phyloP scores from a whole-genome alignment of 1,140 invertebrate genomes.

The Subanguina moxae region DNA sequence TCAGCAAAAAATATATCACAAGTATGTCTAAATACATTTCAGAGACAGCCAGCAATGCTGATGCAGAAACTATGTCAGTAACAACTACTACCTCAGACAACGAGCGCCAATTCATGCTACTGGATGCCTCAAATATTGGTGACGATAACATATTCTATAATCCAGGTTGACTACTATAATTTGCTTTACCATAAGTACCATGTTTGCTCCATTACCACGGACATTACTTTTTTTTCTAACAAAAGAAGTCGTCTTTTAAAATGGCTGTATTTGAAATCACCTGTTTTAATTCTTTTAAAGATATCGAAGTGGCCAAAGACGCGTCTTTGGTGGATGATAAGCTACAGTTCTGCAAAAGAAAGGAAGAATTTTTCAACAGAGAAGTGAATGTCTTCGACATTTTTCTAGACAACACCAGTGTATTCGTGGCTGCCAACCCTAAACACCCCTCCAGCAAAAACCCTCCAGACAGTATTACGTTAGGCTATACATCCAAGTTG shows the following conservation, averaged over 20 bases:
- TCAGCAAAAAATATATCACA: neutral
- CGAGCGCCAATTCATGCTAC: neutral
- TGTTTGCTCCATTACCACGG: too few species aligned
- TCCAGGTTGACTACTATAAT: neutral
- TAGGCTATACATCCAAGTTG: conserved; percentile 20
- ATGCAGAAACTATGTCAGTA: neutral
- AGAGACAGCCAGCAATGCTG: neutral
- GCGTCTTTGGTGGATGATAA: neutral
- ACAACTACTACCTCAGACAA: neutral
- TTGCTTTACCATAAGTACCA: too few species aligned
- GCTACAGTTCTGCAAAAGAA: conserved; percentile 7
- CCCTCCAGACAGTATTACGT: neutral
- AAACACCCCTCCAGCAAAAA: neutral
- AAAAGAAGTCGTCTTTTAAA: too few species aligned
- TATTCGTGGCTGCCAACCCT: conserved; percentile 1
- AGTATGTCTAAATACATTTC: neutral
- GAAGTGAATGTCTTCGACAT: conserved; percentile 25
- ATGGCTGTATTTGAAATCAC: too few species aligned
- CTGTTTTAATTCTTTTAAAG: neutral
- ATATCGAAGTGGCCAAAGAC: neutral
- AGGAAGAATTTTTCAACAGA: conserved; percentile 11
- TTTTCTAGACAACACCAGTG: conserved; percentile 18
- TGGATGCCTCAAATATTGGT: neutral
- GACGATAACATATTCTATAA: neutral
- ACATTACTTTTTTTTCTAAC: too few species aligned